Evolutionary conservation across 2,113 vertebrate species (phyloP), one percentile per base, ranked within the genome.

Genomic region (Vanacampus margaritifer): DNA sequence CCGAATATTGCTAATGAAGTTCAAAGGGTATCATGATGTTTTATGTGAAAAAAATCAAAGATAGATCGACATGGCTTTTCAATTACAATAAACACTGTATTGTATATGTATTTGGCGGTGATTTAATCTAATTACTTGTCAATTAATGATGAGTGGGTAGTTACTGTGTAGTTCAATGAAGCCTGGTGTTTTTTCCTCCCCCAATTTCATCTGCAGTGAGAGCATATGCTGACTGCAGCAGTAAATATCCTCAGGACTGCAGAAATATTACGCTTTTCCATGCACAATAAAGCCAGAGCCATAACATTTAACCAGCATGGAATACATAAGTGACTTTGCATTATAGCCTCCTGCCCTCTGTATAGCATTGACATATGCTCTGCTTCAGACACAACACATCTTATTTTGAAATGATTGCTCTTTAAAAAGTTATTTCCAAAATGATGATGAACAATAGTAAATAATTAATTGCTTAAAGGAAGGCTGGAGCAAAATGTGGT

Each of bases 101-200:
- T 88, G 93, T 93, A 94, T 93, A 94, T 94, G 91, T 93, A 94
- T 95, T 94, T 93, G 92, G 92, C n/a, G 91, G 91, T 91, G 93
- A 93, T 95, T 96, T 93, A 94, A 95, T 95, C 91, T 88, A 93
- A 94, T 95, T 93, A 93, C 94, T 95, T 80, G 92, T 94, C 93
- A 90, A 90, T 94, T 92, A 94, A 76, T 79, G 71, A 82, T 75
- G 63, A 70, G 58, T 93, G 93, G 95, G 91, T 93, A 92, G 93
- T 95, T 94, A 96, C 93, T 94, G 93, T 94, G 95, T 94, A 92
- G 94, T 92, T 93, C 93, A 93, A 92, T 94, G 91, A 91, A 94
- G 91, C 92, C 87, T 88, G 92, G 91, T 94, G 93, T 83, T 94
- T 93, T 93, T 93, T 46, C 89, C 92, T 91, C 91, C 92, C 91